phyloP scores from a whole-genome alignment of 2,797 vertebrate genomes.

The Pangasius djambal region DNA sequence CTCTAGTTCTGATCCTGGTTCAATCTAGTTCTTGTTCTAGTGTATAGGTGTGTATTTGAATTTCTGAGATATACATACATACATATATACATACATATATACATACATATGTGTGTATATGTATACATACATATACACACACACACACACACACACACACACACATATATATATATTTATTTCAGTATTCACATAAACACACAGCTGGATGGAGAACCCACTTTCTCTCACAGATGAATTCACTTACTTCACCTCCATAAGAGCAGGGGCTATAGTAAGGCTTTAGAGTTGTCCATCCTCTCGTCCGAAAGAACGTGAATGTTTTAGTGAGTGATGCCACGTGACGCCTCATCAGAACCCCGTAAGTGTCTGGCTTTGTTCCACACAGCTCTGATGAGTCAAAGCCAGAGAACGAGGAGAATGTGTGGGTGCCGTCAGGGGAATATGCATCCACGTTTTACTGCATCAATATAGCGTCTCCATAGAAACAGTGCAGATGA shows the following conservation, averaged over 20 bases:
- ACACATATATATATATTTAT: neutral
- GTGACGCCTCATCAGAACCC: slow-evolving; percentile 6
- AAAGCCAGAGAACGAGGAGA: neutral
- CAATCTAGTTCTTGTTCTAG: neutral
- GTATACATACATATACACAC: no score
- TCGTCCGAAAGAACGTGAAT: neutral
- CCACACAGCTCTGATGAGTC: slow-evolving; percentile 12
- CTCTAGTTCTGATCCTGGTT: neutral
- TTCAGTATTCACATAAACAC: neutral
- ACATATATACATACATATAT: no score
- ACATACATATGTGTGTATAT: no score
- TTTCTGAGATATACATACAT: neutral
- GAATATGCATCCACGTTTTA: slow-evolving; percentile 34
- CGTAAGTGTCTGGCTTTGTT: slow-evolving; percentile 22
- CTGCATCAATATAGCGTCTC: slow-evolving; percentile 2
- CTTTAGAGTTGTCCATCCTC: neutral
- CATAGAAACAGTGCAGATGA: slow-evolving; percentile 20
- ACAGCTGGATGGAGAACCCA: neutral
- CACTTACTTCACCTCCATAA: neutral
- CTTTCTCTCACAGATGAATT: neutral
- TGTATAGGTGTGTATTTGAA: neutral
- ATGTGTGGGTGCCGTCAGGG: neutral
- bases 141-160: no score
- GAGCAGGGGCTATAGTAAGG: neutral
- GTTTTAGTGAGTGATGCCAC: neutral